Percentiles rank a stretch among this genome's conserved stretches.
phyloP scores from a whole-genome alignment of 2,113 vertebrate species.

The Melanerpes formicivorus region DNA sequence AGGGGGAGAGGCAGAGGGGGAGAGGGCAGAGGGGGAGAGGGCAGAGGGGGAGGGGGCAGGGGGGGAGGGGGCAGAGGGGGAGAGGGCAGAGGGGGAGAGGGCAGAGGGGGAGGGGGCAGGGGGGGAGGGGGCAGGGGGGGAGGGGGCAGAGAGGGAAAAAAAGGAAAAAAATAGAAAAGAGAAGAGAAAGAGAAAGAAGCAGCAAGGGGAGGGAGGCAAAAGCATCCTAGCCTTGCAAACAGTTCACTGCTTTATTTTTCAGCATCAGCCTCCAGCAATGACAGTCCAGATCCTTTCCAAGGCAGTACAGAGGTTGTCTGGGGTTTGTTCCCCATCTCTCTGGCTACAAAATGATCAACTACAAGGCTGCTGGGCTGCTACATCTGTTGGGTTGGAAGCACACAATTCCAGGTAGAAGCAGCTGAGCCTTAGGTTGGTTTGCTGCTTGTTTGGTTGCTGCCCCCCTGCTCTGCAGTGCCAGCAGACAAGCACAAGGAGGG shows the following conservation, averaged over 20 bases:
- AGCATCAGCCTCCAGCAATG: constrained; percentile 35
- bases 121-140: too few relatives aligned
- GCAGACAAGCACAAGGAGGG: not conserved
- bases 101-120: too few relatives aligned
- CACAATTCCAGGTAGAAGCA: constrained; percentile 22
- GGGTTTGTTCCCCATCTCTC: not conserved
- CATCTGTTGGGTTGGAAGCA: constrained; percentile 56
- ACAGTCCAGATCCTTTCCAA: constrained; percentile 42
- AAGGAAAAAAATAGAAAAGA: not conserved
- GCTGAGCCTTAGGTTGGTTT: not conserved
- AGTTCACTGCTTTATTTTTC: constrained; percentile 59
- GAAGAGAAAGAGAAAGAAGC: too few relatives aligned
- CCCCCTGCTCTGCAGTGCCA: not conserved
- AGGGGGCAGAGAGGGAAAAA: not conserved
- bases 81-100: too few relatives aligned
- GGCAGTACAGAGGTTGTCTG: not conserved
- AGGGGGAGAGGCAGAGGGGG: too few relatives aligned
- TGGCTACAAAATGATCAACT: constrained; percentile 16
- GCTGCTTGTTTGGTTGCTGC: not conserved
- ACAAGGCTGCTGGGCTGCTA: constrained; percentile 42
- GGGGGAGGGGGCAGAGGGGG: too few relatives aligned
- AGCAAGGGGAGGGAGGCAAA: not conserved
- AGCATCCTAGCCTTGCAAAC: constrained; percentile 10
- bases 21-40: too few relatives aligned
- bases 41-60: too few relatives aligned